Evolutionary conservation across 2,113 vertebrate genomes (phyloP).

Genomic region (Tonatia bakeri): DNA sequence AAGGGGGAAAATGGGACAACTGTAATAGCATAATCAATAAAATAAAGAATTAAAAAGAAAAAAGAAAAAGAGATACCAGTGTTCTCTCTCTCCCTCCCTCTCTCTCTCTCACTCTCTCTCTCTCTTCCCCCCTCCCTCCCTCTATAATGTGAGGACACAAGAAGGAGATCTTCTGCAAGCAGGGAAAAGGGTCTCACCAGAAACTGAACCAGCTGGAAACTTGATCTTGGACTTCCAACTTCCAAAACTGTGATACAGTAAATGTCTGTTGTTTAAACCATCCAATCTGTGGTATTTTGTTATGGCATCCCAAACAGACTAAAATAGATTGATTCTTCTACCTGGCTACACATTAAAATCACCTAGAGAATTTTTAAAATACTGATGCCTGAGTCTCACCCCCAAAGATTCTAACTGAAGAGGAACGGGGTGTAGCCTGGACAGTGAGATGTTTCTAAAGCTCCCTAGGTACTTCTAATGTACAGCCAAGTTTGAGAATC

Average conservation of each 20-base stretch:
- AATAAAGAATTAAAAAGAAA: too few species aligned
- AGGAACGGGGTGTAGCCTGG: not conserved
- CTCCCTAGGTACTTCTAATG: not conserved
- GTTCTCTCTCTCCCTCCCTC: not conserved
- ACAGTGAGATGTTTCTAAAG: not conserved
- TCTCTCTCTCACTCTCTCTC: not conserved
- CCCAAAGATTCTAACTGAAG: not conserved
- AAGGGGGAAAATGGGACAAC: too few species aligned
- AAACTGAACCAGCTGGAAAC: not conserved
- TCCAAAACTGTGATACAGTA: not conserved
- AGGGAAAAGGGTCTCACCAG: not conserved
- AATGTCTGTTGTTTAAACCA: not conserved
- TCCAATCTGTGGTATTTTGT: not conserved
- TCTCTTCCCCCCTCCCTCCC: not conserved
- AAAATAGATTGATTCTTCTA: not conserved
- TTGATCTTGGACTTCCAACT: not conserved
- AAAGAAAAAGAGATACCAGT: not conserved
- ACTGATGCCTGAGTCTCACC: not conserved
- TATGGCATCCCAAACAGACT: not conserved
- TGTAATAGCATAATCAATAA: too few species aligned
- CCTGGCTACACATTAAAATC: not conserved
- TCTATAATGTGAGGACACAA: not conserved
- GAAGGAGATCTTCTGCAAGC: not conserved
- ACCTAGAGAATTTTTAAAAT: not conserved
- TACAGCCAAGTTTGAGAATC: not conserved